Percentiles rank a stretch among this genome's conserved stretches.
phyloP scores from a whole-genome alignment of 2,888 invertebrate genomes.

The Callyntrura sp. region DNA sequence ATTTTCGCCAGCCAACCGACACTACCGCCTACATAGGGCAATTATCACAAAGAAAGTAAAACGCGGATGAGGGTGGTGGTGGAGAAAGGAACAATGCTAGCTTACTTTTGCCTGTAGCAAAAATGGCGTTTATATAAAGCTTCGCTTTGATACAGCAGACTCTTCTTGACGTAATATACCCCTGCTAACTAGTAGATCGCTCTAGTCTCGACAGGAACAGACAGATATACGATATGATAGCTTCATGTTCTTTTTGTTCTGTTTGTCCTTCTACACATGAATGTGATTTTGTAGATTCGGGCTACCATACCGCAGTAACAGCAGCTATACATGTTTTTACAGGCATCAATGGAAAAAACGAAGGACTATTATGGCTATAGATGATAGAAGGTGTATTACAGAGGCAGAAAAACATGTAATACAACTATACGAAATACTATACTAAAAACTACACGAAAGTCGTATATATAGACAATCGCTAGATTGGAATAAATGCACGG shows the following conservation, averaged over 20 bases:
- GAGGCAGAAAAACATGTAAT: neutral
- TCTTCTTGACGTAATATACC: neutral
- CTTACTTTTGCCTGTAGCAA: constrained; percentile 2
- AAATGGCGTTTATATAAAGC: neutral
- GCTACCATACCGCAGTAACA: neutral
- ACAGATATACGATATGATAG: constrained; percentile 50
- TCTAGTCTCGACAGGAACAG: neutral
- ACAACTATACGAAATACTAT: neutral
- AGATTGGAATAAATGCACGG: constrained; percentile 15
- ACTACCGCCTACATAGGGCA: constrained; percentile 21
- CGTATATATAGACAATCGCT: neutral
- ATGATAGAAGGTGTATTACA: no score
- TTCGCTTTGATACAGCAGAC: neutral
- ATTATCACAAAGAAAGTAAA: constrained; percentile 49
- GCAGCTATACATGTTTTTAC: neutral
- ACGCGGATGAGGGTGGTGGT: no score
- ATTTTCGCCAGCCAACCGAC: constrained; percentile 46
- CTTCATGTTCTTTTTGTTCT: neutral
- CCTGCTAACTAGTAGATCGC: neutral
- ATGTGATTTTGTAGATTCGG: constrained; percentile 8
- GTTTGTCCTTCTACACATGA: constrained; percentile 21
- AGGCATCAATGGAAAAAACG: neutral
- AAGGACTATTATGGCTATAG: no score
- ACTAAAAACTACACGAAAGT: no score
- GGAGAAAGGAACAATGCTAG: constrained; percentile 20